Percentiles rank a stretch among this genome's conserved stretches.
These are phyloP conservation scores for Eudyptes chrysolophus DNA, from an alignment of 2,113 vertebrate genomes.

Conservation along the genomic window DNA sequence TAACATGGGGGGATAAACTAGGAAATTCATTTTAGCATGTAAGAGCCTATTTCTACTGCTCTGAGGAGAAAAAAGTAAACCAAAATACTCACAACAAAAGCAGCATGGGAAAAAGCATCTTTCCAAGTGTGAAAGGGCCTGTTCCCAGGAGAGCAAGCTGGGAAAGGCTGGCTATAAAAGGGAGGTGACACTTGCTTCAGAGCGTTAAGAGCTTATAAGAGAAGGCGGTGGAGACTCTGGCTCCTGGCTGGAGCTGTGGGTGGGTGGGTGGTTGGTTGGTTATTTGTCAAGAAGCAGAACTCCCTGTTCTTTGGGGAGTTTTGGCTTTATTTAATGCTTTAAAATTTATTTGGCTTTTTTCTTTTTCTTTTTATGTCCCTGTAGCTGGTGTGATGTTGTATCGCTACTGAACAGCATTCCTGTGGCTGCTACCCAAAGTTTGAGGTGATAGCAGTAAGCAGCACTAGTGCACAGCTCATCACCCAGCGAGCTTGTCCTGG, in stretches of 20 bases:
- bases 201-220: background rate
- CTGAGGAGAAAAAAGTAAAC: background rate
- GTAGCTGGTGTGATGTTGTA: background rate
- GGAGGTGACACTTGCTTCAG: background rate
- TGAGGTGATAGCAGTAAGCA: background rate
- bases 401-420: background rate
- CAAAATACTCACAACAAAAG: background rate
- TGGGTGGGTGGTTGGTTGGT: background rate
- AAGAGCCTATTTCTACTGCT: background rate
- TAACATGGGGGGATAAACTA: fast-evolving
- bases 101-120: background rate
- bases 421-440: background rate
- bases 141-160: background rate
- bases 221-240: background rate
- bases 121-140: background rate
- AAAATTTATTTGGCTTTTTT: background rate
- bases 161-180: background rate
- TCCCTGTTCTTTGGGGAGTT: background rate
- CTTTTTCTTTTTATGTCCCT: background rate
- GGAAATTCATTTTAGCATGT: background rate
- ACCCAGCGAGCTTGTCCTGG: background rate
- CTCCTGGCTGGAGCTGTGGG: background rate
- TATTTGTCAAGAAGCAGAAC: background rate
- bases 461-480: background rate
- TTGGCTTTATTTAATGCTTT: background rate